Evolutionary conservation across 2,797 vertebrate genomes (phyloP), one percentile per base, ranked within the genome.

Genomic region (Nannoperca australis): DNA sequence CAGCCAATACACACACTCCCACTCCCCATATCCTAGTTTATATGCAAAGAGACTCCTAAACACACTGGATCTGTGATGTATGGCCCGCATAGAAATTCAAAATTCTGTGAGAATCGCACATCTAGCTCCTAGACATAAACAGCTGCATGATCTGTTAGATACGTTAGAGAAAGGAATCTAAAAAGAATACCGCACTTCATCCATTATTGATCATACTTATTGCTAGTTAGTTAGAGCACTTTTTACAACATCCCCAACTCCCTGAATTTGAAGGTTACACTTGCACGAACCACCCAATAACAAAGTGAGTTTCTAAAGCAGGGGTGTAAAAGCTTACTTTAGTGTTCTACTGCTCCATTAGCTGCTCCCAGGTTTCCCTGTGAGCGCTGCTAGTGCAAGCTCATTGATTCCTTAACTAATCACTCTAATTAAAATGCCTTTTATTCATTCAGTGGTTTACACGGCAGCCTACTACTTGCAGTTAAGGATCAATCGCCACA

Each of bases 331-430:
- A 82, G 76, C 83, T 82, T 77, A 81, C 84, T 90, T 91, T 67
- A 78, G 79, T 71, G 75, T 88, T 77, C 73, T 72, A 70, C 78
- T 76, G 67, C 87, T 92, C 88, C 89, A 91, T 92, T 93, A 91
- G 83, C 83, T 85, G 77, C 88, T 87, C 88, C 74, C 79, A 65
- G 79, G 76, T 81, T 81, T 91, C 86, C 64, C 64, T 76, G 76
- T 87, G 74, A 90, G 90, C 84, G 85, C 81, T 74, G 81, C 85
- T 84, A 78, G 90, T 91, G 90, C 90, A 90, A 93, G 91, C 89
- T 89, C 90, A 93, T 93, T 94, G 91, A 94, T 94, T 92, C 81
- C 66, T 87, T 89, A 91, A 91, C 92, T 92, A 93, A 91, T 93
- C 89, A 73, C 90, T 83, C 87, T 93, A 92, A 94, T 93, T 92